Evolutionary conservation across 2,888 invertebrate genomes (phyloP).

Genomic region (Dorcus hopei): DNA sequence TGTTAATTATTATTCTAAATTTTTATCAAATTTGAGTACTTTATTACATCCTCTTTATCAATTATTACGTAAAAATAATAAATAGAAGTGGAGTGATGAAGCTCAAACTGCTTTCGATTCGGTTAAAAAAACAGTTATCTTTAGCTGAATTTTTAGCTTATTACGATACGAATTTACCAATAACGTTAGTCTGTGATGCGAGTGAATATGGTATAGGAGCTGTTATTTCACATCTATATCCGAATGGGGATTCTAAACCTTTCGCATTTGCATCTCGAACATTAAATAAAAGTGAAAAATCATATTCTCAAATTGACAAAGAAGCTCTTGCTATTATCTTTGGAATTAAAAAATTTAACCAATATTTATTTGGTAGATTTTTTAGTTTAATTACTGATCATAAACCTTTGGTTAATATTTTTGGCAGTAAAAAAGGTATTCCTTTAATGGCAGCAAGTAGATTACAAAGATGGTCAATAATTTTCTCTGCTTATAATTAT

Average conservation of each 20-base stretch:
- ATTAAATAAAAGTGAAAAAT: conserved; percentile 12
- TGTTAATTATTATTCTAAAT: not conserved
- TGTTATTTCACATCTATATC: no score
- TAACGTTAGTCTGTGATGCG: no score
- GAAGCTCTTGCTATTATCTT: conserved; percentile 1
- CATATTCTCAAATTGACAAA: conserved; percentile 5
- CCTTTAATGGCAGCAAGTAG: conserved; percentile 1
- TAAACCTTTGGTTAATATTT: conserved; percentile 1
- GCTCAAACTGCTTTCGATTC: not conserved
- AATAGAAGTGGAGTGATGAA: not conserved
- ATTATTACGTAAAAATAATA: not conserved
- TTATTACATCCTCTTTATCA: not conserved
- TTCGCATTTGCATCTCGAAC: conserved; percentile 17
- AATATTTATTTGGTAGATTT: not conserved
- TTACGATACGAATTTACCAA: not conserved
- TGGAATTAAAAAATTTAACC: conserved; percentile 3
- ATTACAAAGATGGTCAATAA: conserved; percentile 2
- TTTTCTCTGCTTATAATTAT: conserved; percentile 3
- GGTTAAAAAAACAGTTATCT: not conserved
- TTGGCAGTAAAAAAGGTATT: not conserved
- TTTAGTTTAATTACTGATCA: conserved; percentile 1
- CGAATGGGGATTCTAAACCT: not conserved
- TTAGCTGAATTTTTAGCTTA: not conserved
- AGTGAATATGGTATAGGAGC: no score
- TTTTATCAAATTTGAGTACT: not conserved